phyloP scores from a whole-genome alignment of 2,888 invertebrate genomes.

The Hesperia comma region DNA sequence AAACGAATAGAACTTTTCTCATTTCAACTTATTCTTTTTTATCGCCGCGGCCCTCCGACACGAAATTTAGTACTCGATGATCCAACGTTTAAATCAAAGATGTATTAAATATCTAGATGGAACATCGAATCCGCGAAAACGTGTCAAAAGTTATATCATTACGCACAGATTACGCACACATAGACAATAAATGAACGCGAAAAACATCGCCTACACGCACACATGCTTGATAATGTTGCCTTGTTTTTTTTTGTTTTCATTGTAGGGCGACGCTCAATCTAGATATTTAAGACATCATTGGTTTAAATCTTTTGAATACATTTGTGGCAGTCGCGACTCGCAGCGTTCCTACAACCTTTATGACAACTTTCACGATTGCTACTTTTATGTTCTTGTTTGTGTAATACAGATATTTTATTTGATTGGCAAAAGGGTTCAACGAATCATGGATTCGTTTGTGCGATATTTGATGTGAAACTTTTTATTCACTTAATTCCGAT shows the following conservation, averaged over 20 bases:
- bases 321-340: constrained; percentile 19
- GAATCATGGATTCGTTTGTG: background rate
- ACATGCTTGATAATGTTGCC: too few species aligned
- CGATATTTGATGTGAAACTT: too few species aligned
- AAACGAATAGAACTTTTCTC: constrained; percentile 79
- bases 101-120: too few species aligned
- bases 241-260: too few species aligned
- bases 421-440: background rate
- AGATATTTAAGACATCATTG: too few species aligned
- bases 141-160: too few species aligned
- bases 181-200: too few species aligned
- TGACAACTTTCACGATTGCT: background rate
- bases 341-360: constrained; percentile 1
- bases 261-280: too few species aligned
- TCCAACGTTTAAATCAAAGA: constrained; percentile 54
- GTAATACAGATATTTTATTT: background rate
- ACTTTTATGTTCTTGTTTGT: constrained; percentile 7
- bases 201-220: too few species aligned
- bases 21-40: constrained; percentile 76
- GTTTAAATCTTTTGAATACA: constrained; percentile 46
- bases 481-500: too few species aligned
- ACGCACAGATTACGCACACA: too few species aligned
- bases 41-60: constrained; percentile 49
- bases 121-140: too few species aligned
- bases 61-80: constrained; percentile 64